phyloP scores from a whole-genome alignment of 2,888 invertebrate genomes.

The Netelia melanura region DNA sequence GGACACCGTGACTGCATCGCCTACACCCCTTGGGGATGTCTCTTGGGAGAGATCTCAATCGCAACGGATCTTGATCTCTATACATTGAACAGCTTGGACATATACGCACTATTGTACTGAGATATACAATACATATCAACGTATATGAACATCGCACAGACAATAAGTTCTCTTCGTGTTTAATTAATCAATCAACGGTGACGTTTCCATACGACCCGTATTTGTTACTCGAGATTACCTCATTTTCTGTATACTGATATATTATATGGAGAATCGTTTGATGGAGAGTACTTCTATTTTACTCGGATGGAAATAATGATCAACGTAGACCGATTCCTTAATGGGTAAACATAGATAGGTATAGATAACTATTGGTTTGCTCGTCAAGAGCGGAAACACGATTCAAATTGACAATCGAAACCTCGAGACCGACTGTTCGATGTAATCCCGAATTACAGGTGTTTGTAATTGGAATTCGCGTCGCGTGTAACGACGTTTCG shows the following conservation, averaged over 20 bases:
- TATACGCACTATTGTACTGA: conserved; percentile 32
- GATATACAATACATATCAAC: neutral
- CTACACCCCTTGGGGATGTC: conserved; percentile 67
- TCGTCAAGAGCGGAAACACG: conserved; percentile 61
- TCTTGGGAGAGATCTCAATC: conserved; percentile 68
- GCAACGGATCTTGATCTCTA: conserved; percentile 65
- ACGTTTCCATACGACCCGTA: conserved; percentile 39
- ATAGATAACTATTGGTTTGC: conserved; percentile 47
- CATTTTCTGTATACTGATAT: neutral
- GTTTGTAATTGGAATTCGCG: conserved; percentile 72
- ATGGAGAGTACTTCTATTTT: conserved; percentile 9
- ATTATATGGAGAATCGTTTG: neutral
- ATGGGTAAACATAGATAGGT: conserved; percentile 10
- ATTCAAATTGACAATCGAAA: conserved; percentile 70
- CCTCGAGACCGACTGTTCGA: conserved; percentile 62
- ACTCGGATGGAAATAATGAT: conserved; percentile 46
- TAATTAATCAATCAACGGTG: conserved; percentile 59
- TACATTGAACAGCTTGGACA: conserved; percentile 42
- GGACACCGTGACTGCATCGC: conserved; percentile 70
- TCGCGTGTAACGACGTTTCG: conserved; percentile 69
- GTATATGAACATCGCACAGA: conserved; percentile 17
- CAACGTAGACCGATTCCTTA: conserved; percentile 43
- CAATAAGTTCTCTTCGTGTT: conserved; percentile 39
- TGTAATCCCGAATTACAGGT: conserved; percentile 73
- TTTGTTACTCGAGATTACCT: conserved; percentile 33